phyloP scores from a whole-genome alignment of 2,113 vertebrate genomes.

The Petromus typicus region DNA sequence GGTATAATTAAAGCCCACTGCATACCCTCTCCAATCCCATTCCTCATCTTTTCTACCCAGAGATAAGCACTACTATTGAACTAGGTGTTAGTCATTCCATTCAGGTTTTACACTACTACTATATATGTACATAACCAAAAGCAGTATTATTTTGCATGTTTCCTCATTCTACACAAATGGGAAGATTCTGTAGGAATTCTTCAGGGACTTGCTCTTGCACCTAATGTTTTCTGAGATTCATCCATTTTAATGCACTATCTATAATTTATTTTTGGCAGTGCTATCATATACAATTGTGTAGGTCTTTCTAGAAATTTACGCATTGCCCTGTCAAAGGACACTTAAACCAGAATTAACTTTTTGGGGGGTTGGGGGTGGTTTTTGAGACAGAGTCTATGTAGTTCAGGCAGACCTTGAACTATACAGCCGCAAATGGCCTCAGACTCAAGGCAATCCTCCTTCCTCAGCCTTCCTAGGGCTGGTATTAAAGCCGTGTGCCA shows the following conservation, averaged over 20 bases:
- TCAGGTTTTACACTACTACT: not conserved
- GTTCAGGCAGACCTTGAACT: not conserved
- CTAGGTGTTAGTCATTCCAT: not conserved
- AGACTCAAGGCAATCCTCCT: not conserved
- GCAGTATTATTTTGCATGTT: conserved; percentile 56
- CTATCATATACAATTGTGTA: not conserved
- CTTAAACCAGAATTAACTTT: not conserved
- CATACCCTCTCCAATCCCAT: not conserved
- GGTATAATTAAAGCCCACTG: conserved; percentile 35
- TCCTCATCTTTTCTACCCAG: not conserved
- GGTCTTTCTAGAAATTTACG: conserved; percentile 12
- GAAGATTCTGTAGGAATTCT: conserved; percentile 58
- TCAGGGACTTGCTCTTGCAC: not conserved
- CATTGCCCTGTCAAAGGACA: not conserved
- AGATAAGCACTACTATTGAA: conserved; percentile 37
- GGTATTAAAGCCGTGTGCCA: not conserved
- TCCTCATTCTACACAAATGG: conserved; percentile 46
- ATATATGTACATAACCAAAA: conserved; percentile 16
- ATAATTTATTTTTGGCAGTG: conserved; percentile 44
- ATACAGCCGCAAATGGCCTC: not conserved
- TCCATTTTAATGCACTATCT: conserved; percentile 45
- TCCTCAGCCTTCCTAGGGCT: not conserved
- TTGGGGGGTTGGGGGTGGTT: not conserved
- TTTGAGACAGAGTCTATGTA: not conserved
- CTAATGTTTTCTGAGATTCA: conserved; percentile 5